These are phyloP conservation scores for Exaiptasia diaphana DNA, from an alignment of 64 coral and sea anemone genomes.

Conservation along the genomic window DNA sequence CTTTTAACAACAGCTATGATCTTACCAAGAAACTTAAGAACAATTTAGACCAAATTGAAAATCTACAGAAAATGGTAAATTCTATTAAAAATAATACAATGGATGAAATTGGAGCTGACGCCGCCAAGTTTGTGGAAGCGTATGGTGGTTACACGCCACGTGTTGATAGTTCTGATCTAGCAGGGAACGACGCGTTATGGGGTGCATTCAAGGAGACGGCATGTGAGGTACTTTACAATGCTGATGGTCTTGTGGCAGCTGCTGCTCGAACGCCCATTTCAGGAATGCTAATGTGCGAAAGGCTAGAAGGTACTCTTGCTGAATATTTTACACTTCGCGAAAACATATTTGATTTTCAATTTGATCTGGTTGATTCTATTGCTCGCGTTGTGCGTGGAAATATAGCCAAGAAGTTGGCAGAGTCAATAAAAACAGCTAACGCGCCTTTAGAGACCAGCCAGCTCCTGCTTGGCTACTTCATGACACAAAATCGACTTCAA, in stretches of 20 bases:
- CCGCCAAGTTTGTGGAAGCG: constrained; percentile 4
- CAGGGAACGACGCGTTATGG: constrained; percentile 16
- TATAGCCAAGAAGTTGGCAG: not conserved
- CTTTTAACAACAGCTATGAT: not conserved
- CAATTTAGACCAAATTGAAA: constrained; percentile 21
- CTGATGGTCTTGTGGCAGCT: not conserved
- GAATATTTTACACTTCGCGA: not conserved
- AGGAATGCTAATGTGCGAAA: not conserved
- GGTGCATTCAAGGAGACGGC: constrained; percentile 1
- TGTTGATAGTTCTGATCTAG: constrained; percentile 1
- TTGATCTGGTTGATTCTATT: not conserved
- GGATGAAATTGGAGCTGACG: constrained; percentile 4
- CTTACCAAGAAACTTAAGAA: constrained; percentile 18
- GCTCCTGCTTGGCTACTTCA: not conserved
- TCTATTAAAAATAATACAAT: constrained; percentile 11
- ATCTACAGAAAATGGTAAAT: not conserved
- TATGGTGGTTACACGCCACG: constrained; percentile 15
- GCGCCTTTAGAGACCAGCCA: not conserved
- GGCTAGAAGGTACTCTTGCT: constrained; percentile 24
- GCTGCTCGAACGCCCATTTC: not conserved
- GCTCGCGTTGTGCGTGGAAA: constrained; percentile 34
- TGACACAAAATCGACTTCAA: constrained; percentile 14
- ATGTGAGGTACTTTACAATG: not conserved
- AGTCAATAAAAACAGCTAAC: constrained; percentile 1
- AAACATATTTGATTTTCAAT: constrained; percentile 53